These are phyloP conservation scores for Ispidina lecontei DNA, from an alignment of 2,797 vertebrate species.

Conservation along the genomic window DNA sequence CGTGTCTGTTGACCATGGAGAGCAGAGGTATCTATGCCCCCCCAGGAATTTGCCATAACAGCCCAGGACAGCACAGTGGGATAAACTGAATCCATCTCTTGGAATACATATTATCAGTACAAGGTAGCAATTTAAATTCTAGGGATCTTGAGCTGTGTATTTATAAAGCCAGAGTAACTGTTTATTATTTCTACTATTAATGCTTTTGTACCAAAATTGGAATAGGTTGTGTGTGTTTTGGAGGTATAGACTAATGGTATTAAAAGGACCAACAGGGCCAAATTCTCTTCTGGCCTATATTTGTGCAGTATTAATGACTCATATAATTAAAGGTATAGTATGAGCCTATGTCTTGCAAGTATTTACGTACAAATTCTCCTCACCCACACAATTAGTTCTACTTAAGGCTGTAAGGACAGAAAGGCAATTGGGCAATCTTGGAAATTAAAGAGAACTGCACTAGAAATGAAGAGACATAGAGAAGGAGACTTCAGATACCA, in stretches of 20 bases:
- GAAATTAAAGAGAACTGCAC: constrained; percentile 24
- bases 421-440: constrained; percentile 21
- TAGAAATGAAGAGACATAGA: constrained; percentile 39
- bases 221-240: not conserved
- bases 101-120: not conserved
- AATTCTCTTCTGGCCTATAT: constrained; percentile 4
- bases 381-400: constrained; percentile 22
- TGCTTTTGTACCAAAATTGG: not conserved
- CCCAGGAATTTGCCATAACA: not conserved
- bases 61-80: fast-evolving
- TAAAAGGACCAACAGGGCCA: not conserved
- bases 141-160: not conserved
- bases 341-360: not conserved
- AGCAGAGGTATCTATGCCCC: not conserved
- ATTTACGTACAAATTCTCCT: constrained; percentile 33
- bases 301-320: constrained; percentile 1
- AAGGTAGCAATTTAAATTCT: not conserved
- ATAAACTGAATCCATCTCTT: not conserved
- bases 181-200: not conserved
- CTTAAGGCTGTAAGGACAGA: constrained; percentile 33
- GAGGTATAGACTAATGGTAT: not conserved
- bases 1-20: not conserved
- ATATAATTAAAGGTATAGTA: constrained; percentile 29
- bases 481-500: constrained; percentile 38
- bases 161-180: not conserved